Base-by-base conservation (phyloP, 2,888 invertebrate genomes). In the Euclidia mi region DNA sequence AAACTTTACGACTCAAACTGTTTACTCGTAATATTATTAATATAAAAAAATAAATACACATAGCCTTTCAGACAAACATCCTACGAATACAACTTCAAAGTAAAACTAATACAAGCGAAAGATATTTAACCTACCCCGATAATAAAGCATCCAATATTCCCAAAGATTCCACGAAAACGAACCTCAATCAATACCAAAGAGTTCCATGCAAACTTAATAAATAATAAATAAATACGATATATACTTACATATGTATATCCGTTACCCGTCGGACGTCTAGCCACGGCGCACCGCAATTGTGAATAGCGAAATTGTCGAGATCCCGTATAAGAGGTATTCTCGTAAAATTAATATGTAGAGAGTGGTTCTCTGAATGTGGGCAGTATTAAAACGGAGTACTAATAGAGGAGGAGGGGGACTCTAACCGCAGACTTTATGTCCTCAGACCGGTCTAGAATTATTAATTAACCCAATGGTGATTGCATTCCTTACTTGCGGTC, bases 401-500 rank as follows among this genome's bases (percentile, higher is more conserved):
- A 90, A 91, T 89, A 83, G 88, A 70, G 74, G 79, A 82, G 85
- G 80, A 75, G 70, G 78, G 73, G 79, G 63, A 53, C 60, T 66
- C 50, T 38, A 65, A 85, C 91, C 91, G 88, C 92, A 91, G 91
- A 89, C 91, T 92, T 91, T 90, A 91, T 85, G 90, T 89, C 88
- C 88, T 86, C 82, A 84, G 92, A 90, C 87, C 81, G 76, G 87
- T 91, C 91, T 90, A 91, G 92, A 93, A 93, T 93, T 93, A 92
- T 91, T 92, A 92, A 92, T 92, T 92, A 90, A 90, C 88, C 79
- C 82, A 89, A 92, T 90, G 87, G 81, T 90, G 89, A 92, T 92
- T 90, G 89, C 90, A 90, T 91, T 92, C 90, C 85, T 87, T 73
- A 75, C 82, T 80, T 85, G 88, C 79, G 88, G 85, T 83, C 74